Evolutionary conservation across 64 coral and sea anemone genomes (phyloP).

Genomic region (Porites lutea): DNA sequence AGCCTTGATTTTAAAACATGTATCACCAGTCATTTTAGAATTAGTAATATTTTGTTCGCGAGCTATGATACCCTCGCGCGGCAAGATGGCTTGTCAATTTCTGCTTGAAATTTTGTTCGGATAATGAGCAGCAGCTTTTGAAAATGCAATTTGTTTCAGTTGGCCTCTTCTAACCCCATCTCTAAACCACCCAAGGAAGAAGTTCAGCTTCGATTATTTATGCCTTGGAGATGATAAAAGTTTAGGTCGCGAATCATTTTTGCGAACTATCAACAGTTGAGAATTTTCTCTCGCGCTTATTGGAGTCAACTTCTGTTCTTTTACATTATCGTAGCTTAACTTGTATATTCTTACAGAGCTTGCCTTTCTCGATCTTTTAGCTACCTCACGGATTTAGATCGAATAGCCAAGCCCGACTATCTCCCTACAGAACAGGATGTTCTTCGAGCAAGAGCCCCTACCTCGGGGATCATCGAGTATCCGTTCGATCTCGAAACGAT

Average conservation of each 20-base stretch:
- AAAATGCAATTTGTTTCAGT: slow-evolving; percentile 22
- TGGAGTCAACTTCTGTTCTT: slow-evolving; percentile 33
- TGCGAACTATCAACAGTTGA: background rate
- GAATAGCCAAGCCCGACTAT: slow-evolving; percentile 92
- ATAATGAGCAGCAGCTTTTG: slow-evolving; percentile 13
- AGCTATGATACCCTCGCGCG: background rate
- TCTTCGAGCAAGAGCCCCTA: slow-evolving; percentile 88
- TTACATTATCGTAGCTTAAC: slow-evolving; percentile 8
- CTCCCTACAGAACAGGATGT: slow-evolving; percentile 97
- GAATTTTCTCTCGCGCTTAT: background rate
- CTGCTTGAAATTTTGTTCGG: slow-evolving; percentile 10
- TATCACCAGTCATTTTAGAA: background rate
- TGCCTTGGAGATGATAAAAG: background rate
- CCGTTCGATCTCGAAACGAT: slow-evolving; percentile 98
- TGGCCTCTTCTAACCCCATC: background rate
- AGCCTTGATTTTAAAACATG: slow-evolving; percentile 31
- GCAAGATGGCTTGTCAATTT: slow-evolving; percentile 37
- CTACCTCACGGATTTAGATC: slow-evolving; percentile 95
- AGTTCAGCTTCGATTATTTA: background rate
- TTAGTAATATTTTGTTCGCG: background rate
- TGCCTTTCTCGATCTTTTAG: slow-evolving; percentile 40
- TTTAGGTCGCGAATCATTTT: background rate
- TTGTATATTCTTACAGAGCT: background rate
- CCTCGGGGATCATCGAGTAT: slow-evolving; percentile 97
- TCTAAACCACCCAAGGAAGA: background rate